Evolutionary conservation across 2,888 invertebrate genomes (phyloP), one percentile per base, ranked within the genome.

Genomic region (Girardia tigrina): DNA sequence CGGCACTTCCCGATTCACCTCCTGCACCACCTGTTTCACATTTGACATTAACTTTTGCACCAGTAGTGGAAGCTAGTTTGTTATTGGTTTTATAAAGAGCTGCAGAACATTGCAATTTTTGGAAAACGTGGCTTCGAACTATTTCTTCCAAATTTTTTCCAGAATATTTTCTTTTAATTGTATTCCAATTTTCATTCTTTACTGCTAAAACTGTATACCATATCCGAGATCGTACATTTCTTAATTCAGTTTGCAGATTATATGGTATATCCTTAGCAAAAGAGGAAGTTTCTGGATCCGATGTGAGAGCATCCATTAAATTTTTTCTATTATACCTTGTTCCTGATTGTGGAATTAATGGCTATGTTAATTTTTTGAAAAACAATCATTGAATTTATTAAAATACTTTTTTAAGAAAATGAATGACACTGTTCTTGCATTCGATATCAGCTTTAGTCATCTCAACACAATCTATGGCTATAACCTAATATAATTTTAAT

Each of bases 161-260:
- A 26, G 42, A 36, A 29, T 73, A 73, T 14, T 28, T 73, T 16
- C 42, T 36, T 26, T 29, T 28, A 36, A 36, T 26, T 16, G 70
- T 23, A 2, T 26, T 36, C 73, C 73, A 73, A 28, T 27, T 29
- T 29, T 28, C 29, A 29, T 73, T 36, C 16, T 28, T 36, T 23
- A 36, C 29, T 6, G 73, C 29, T 27, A 29, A 56, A 29, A 73
- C 73, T 4, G 73, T 73, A 23, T 73, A 73, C 73, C 73, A 73
- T 4, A 28, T 27, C 16, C 26, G 14, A 4, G 29, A 29, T 26
- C 23, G 4, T 20, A 26, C 26, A 36, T 73, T 29, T 14, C 14
- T 4, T 26, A 73, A 20, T 29, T 29, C 26, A 4, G n/a, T 71
- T 12, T 36, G 73, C 42, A 73, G 23, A n/a, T 71, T n/a, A 71